These are phyloP conservation scores for Leuctra nigra DNA, from an alignment of 2,888 invertebrate genomes.

Conservation along the genomic window DNA sequence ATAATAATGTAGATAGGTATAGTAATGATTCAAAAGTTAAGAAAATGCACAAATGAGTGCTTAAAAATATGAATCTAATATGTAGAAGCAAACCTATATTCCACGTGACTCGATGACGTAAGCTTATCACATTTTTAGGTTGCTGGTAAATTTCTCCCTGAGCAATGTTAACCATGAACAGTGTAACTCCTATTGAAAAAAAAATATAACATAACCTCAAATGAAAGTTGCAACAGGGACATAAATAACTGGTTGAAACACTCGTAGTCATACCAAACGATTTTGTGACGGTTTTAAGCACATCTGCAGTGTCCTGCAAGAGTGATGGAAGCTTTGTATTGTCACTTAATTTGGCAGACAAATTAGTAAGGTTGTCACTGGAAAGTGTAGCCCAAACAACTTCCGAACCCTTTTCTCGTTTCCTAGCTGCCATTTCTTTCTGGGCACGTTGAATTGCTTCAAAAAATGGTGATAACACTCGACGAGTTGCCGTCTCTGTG, in stretches of 20 bases:
- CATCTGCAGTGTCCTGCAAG: conserved; percentile 48
- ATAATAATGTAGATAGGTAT: background rate
- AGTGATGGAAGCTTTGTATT: conserved; percentile 49
- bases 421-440: background rate
- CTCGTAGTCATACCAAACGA: conserved; percentile 9
- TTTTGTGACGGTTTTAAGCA: conserved; percentile 15
- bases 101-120: conserved; percentile 50
- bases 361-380: conserved; percentile 38
- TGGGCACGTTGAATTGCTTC: background rate
- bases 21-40: background rate
- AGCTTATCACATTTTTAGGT: conserved; percentile 44
- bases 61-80: too few relatives aligned
- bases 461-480: conserved; percentile 15
- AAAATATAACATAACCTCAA: background rate
- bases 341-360: conserved; percentile 47
- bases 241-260: background rate
- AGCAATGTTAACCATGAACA: conserved; percentile 49
- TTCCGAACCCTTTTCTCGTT: too few relatives aligned
- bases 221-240: background rate
- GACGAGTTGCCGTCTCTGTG: conserved; percentile 15
- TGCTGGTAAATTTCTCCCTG: conserved; percentile 50
- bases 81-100: conserved; percentile 41
- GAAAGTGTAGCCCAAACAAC: conserved; percentile 33
- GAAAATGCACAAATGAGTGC: too few relatives aligned
- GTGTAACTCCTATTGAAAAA: conserved; percentile 44